Evolutionary conservation across 2,888 invertebrate species (phyloP).

Genomic region (Eretmocerus hayati): DNA sequence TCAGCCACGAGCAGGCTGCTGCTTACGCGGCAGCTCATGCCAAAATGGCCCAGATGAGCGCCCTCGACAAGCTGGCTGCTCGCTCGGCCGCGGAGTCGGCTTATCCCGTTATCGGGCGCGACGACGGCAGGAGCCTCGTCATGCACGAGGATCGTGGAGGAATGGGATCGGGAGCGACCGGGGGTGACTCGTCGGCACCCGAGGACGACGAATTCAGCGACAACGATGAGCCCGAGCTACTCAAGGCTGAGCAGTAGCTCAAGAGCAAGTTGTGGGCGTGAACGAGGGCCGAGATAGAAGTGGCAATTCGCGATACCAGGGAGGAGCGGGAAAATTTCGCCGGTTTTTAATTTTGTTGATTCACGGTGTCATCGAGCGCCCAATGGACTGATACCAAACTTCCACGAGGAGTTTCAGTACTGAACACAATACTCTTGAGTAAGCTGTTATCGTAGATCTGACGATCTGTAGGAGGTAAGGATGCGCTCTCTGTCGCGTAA

Average conservation of each 20-base stretch:
- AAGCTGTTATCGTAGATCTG: constrained; percentile 41
- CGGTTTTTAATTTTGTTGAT: no score
- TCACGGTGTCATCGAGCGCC: no score
- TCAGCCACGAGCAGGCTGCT: constrained; percentile 60
- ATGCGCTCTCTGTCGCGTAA: constrained; percentile 5
- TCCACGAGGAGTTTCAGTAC: constrained; percentile 31
- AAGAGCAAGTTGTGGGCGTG: not conserved
- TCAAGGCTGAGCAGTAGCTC: constrained; percentile 37
- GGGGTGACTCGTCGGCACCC: constrained; percentile 37
- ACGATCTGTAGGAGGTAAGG: constrained; percentile 21
- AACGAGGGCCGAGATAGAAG: no score
- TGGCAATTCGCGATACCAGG: no score
- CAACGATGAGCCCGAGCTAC: constrained; percentile 38
- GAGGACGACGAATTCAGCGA: constrained; percentile 44
- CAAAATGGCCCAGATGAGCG: constrained; percentile 71
- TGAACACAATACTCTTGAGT: constrained; percentile 43
- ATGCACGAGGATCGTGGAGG: constrained; percentile 36
- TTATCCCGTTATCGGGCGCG: constrained; percentile 41
- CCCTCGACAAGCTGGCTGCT: constrained; percentile 48
- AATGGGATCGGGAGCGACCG: constrained; percentile 32
- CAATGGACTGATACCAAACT: no score
- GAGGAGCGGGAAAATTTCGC: no score
- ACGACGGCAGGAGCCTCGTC: constrained; percentile 36
- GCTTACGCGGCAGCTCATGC: constrained; percentile 58
- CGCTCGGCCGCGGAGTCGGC: constrained; percentile 34